Conservation (phyloP, 2,888 invertebrate genomes). For the Eristalis pertinax region DNA sequence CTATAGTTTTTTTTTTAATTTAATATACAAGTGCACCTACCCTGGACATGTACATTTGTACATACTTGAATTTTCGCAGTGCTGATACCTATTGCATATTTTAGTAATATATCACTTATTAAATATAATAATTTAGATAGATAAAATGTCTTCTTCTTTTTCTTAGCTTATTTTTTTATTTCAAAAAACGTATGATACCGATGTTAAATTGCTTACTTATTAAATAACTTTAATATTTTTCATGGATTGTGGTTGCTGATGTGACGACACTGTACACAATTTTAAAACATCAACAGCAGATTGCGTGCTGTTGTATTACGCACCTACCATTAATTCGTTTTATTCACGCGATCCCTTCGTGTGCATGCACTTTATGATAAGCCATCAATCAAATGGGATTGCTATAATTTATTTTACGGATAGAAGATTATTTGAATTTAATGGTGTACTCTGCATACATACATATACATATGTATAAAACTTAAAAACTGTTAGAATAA, state of each 20-base stretch:
- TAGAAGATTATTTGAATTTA: not conserved
- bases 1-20: too few relatives aligned
- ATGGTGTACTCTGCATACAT: not conserved
- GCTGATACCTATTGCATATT: too few relatives aligned
- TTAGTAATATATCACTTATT: too few relatives aligned
- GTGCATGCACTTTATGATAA: constrained; percentile 16
- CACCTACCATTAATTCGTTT: constrained; percentile 15
- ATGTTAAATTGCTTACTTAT: not conserved
- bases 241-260: not conserved
- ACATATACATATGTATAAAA: not conserved
- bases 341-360: constrained; percentile 32
- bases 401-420: not conserved
- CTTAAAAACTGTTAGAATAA: not conserved
- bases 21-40: too few relatives aligned
- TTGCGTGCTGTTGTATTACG: constrained; percentile 1
- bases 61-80: too few relatives aligned
- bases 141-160: too few relatives aligned
- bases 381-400: constrained; percentile 45
- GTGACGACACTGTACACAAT: not conserved
- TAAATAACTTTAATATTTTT: not conserved
- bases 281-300: not conserved
- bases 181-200: too few relatives aligned
- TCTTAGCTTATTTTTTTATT: too few relatives aligned
- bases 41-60: too few relatives aligned
- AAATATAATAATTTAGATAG: too few relatives aligned